Base-by-base conservation (phyloP, 2,113 vertebrate genomes). In the Scolopax mira region DNA sequence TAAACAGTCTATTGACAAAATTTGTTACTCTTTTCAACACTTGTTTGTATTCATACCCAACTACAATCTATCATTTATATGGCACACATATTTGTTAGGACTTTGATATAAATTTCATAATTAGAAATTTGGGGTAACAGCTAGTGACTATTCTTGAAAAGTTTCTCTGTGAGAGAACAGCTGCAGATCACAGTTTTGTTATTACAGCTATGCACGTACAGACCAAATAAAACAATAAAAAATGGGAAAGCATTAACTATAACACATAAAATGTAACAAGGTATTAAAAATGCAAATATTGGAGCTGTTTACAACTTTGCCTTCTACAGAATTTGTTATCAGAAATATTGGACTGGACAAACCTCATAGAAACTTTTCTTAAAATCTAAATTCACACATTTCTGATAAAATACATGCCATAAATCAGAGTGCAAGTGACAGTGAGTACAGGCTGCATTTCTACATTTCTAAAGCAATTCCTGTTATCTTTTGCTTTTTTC, bases 201-300 rank as follows among this genome's bases (percentile, higher is more conserved):
- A 5, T 25, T 61, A 89, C 48, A 65, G 35, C 46, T 77, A 51
- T 19, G 30, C 60, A n/a, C 6, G 58, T 83, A 90, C 27, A 67
- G 87, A 80, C 31, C 77, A 81, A 92, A 91, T 87, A 93, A 89
- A 90, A 73, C 1, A 2, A 52, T 49, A 95, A 94, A 70, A 87
- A 84, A 90, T 44, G 49, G n/a, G 57, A 92, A 96, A 92, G 71
- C 72, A 79, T 72, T 49, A 89, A 92, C 62, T 88, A 41, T 69
- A 96, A 92, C 65, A 85, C 77, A 73, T 93, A 89, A 94, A 96
- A 89, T 30, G 39, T 39, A 96, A 93, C 87, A 74, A 90, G 54
- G 58, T 60, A 82, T 93, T 92, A 93, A 92, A 96, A 95, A 94
- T 90, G 62, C 65, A 93, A 94, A 94, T 87, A 85, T 2, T 62